Percentiles rank a stretch among this genome's conserved stretches.
These are phyloP conservation scores for Iselma pallidipennis DNA, from an alignment of 2,888 invertebrate species.

Conservation along the genomic window DNA sequence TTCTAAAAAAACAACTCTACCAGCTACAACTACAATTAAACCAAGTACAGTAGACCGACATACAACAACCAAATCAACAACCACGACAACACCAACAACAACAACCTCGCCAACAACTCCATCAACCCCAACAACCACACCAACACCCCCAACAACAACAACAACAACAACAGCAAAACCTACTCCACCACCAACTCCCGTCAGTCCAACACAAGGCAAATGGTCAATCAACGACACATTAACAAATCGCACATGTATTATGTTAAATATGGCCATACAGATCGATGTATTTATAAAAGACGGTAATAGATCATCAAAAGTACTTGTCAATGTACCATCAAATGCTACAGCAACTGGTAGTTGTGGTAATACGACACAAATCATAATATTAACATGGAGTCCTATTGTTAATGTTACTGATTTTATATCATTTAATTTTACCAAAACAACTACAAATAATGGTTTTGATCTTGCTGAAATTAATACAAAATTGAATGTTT, in stretches of 20 bases:
- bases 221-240: constrained; percentile 58
- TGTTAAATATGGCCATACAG: constrained; percentile 68
- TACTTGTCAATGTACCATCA: constrained; percentile 55
- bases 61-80: constrained; percentile 39
- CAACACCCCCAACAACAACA: constrained; percentile 40
- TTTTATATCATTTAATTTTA: constrained; percentile 31
- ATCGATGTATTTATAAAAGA: constrained; percentile 63
- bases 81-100: constrained; percentile 40
- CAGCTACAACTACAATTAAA: not conserved
- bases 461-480: constrained; percentile 36
- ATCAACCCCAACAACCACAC: constrained; percentile 38
- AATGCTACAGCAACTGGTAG: constrained; percentile 50
- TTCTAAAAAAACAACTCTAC: not conserved
- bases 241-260: constrained; percentile 61
- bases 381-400: constrained; percentile 53
- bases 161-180: constrained; percentile 32
- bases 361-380: constrained; percentile 53
- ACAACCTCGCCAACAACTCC: constrained; percentile 36
- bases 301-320: constrained; percentile 44
- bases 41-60: constrained; percentile 24
- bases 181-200: constrained; percentile 44
- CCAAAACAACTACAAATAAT: constrained; percentile 30
- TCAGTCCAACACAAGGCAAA: constrained; percentile 53
- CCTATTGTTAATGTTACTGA: constrained; percentile 23
- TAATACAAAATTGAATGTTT: constrained; percentile 17